These are phyloP conservation scores for Gymnocheta viridis DNA, from an alignment of 2,888 invertebrate genomes.

Conservation along the genomic window DNA sequence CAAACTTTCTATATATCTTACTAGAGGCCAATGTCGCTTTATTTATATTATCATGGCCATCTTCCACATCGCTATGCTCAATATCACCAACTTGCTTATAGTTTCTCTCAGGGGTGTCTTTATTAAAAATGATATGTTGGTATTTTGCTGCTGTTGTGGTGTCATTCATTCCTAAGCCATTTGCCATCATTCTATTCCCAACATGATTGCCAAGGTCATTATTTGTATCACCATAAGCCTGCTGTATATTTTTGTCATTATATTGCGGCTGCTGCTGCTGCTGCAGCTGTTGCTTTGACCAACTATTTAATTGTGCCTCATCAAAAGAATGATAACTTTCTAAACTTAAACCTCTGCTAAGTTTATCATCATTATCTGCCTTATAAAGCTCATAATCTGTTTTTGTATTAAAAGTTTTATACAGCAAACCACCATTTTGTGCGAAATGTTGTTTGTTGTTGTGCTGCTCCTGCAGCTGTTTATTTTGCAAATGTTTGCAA, in stretches of 20 bases:
- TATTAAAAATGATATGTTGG: conserved; percentile 60
- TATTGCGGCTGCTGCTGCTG: not conserved
- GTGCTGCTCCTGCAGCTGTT: conserved; percentile 33
- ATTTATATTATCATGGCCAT: conserved; percentile 27
- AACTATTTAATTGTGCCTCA: conserved; percentile 30
- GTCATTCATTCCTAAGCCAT: not conserved
- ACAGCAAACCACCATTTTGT: conserved; percentile 2
- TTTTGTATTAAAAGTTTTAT: not conserved
- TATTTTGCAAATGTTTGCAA: conserved; percentile 65
- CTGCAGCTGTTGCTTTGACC: not conserved
- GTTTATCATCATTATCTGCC: not conserved
- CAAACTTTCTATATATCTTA: conserved; percentile 46
- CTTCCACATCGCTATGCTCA: not conserved
- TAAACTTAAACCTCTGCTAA: conserved; percentile 46
- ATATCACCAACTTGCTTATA: not conserved
- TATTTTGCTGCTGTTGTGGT: conserved; percentile 5
- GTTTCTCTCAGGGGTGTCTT: conserved; percentile 53
- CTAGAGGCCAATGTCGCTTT: conserved; percentile 40
- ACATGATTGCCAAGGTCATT: conserved; percentile 1
- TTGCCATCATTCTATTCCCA: not conserved
- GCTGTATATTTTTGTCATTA: conserved; percentile 19
- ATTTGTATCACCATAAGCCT: conserved; percentile 12
- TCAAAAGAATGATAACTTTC: conserved; percentile 48
- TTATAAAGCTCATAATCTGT: not conserved
- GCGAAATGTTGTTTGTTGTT: not conserved